Percentiles rank a stretch among this genome's conserved stretches.
These are phyloP conservation scores for Arothron firmamentum DNA, from an alignment of 2,113 vertebrate genomes.

Conservation along the genomic window DNA sequence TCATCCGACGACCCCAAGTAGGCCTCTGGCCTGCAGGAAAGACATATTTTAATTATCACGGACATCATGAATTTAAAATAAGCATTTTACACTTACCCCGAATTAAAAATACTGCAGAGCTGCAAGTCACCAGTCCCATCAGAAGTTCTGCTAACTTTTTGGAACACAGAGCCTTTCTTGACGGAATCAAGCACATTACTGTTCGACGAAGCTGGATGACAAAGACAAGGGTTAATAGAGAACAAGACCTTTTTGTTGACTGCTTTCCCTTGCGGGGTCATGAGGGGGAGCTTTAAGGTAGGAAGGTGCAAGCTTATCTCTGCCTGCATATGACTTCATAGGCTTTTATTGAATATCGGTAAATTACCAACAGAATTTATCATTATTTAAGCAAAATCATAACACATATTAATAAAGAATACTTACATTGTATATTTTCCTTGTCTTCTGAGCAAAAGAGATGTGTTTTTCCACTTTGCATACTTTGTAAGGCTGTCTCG, in stretches of 20 bases:
- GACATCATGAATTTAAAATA: background rate
- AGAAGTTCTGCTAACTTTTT: conserved; percentile 56
- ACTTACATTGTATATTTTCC: conserved; percentile 81
- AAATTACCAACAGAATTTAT: background rate
- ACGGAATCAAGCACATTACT: conserved; percentile 38
- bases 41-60: no score
- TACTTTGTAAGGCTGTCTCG: conserved; percentile 78
- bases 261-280: no score
- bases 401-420: background rate
- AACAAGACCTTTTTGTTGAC: no score
- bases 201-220: conserved; percentile 28
- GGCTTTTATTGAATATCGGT: background rate
- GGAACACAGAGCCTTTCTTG: conserved; percentile 39
- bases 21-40: conserved; percentile 47
- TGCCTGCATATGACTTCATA: background rate
- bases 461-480: conserved; percentile 75
- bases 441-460: conserved; percentile 80
- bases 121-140: conserved; percentile 67
- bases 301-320: no score
- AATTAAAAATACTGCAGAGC: conserved; percentile 59
- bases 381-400: background rate
- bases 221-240: background rate
- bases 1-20: conserved; percentile 52
- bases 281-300: no score
- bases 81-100: conserved; percentile 57